Base-by-base conservation (phyloP, 1,140 invertebrate genomes). In the Globodera ellingtonae region DNA sequence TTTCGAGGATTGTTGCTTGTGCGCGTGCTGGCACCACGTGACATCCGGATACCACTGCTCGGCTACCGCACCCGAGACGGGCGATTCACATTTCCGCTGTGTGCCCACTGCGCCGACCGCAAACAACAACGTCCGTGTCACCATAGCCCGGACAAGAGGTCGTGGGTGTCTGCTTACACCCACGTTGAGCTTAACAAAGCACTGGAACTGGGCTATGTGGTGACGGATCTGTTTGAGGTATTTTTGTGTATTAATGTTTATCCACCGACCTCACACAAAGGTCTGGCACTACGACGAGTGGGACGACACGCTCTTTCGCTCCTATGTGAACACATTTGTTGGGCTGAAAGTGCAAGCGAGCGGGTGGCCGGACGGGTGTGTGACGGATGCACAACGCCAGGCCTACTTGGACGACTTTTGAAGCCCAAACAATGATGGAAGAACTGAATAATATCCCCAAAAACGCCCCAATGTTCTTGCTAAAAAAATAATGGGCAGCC, bases 171-270 rank as follows among this genome's bases (percentile, higher is more conserved):
- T 15, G 72, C 50, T 5, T 80, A 80, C 44, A 80, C 79, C 18
- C 79, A 80, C 62, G 56, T 62, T 0, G 79, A 65, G 79, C 47
- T 80, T 3, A 80, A 80, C 48, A 24, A 47, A 13, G 79, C 79
- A 0, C 18, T 80, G 13, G 1, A 0, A 5, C 56, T 46, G 35
- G 56, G 7, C n/a, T 73, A 59, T 18, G 13, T 59, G 5, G 56
- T 59, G 10, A 59, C 56, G 0, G 56, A 59, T 15, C 56, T 59
- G 24, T 73, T 52, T 73, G 72, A 73, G 44, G 72, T 73, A 3
- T 35, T 35, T 35, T 35, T 35, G n/a, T n/a, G n/a, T n/a, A n/a
- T n/a, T n/a, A n/a, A n/a, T n/a, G n/a, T n/a, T n/a, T n/a, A n/a
- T n/a, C n/a, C n/a, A n/a, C n/a, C n/a, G n/a, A n/a, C n/a, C n/a